phyloP scores from a whole-genome alignment of 1,140 invertebrate genomes.

The Lepidurus couesii region DNA sequence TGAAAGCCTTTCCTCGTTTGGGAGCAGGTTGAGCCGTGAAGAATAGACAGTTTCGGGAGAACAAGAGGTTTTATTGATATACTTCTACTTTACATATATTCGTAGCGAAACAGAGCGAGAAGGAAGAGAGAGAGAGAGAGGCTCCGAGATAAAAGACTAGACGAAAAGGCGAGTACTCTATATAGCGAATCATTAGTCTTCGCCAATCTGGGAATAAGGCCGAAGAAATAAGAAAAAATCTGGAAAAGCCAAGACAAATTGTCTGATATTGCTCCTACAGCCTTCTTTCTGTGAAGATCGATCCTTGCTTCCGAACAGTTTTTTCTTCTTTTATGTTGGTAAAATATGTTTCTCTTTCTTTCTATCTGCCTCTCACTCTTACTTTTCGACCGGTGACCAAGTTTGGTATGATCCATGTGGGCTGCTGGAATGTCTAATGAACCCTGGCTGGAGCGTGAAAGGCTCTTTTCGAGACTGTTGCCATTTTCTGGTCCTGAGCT shows the following conservation, averaged over 20 bases:
- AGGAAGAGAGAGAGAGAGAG: background rate
- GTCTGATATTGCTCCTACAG: background rate
- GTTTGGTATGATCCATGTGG: no score
- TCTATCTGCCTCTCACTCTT: no score
- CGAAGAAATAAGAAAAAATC: background rate
- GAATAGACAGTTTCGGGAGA: background rate
- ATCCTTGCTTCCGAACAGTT: background rate
- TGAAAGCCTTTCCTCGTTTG: conserved; percentile 4
- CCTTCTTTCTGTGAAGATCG: background rate
- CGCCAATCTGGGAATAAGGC: background rate
- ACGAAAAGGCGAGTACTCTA: background rate
- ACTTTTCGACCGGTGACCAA: no score
- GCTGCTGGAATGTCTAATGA: no score
- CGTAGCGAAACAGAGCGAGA: background rate
- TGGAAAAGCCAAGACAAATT: background rate
- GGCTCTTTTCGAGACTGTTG: no score
- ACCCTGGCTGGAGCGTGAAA: no score
- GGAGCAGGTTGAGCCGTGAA: background rate
- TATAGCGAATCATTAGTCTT: conserved; percentile 16
- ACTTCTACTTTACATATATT: background rate
- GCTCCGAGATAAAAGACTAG: background rate
- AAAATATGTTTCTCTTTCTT: no score
- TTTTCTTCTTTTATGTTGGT: background rate
- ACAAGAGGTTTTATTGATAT: background rate
- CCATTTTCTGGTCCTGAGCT: no score